These are phyloP conservation scores for Autographa pulchrina DNA, from an alignment of 2,888 invertebrate genomes.

Conservation along the genomic window DNA sequence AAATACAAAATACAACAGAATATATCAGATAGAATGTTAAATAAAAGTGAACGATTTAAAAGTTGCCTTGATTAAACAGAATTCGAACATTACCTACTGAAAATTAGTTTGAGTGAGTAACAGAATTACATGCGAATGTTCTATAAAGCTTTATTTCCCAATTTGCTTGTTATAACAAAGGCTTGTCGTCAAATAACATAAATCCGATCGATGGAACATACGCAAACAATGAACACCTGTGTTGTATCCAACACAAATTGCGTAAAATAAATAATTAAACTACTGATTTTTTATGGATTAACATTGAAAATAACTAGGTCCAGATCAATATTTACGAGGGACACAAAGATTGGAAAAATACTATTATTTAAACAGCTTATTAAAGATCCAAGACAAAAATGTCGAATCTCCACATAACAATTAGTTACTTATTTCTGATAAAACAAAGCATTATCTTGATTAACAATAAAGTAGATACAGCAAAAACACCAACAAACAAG, in stretches of 20 bases:
- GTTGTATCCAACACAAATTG: background rate
- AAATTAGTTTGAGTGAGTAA: conserved; percentile 33
- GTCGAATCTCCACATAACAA: conserved; percentile 6
- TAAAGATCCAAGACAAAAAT: background rate
- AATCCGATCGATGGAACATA: conserved; percentile 21
- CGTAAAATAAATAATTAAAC: too few species aligned
- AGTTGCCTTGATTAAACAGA: conserved; percentile 50
- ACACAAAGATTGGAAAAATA: background rate
- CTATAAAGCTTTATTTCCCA: conserved; percentile 36
- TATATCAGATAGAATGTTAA: conserved; percentile 45
- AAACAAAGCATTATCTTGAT: conserved; percentile 5
- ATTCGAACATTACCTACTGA: conserved; percentile 36
- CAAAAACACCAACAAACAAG: conserved; percentile 42
- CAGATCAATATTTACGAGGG: background rate
- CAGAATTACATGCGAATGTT: conserved; percentile 23
- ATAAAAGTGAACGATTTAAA: conserved; percentile 30
- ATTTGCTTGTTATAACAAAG: conserved; percentile 34
- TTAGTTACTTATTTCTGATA: background rate
- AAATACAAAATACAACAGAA: conserved; percentile 34
- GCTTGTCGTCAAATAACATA: conserved; percentile 23
- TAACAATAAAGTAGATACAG: conserved; percentile 23
- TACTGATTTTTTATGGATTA: too few species aligned
- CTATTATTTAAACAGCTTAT: background rate
- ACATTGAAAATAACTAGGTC: too few species aligned
- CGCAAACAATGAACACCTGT: background rate